Conservation (phyloP, 2,888 invertebrate genomes). For the Synanthedon tipuliformis region DNA sequence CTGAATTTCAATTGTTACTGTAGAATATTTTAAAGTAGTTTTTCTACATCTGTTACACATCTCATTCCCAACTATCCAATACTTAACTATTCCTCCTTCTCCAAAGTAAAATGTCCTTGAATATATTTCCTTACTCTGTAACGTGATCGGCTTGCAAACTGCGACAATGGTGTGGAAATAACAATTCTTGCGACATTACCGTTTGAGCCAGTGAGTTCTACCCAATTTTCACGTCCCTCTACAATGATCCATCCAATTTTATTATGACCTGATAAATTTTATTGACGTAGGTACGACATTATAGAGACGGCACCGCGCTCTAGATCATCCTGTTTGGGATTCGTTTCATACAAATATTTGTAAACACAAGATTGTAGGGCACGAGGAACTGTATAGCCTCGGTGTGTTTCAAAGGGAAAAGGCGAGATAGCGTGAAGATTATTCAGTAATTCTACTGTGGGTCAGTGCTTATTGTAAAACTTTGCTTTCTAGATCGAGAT, state of each 20-base stretch:
- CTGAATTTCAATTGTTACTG: too few relatives aligned
- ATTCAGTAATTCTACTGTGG: too few relatives aligned
- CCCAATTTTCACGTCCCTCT: not conserved
- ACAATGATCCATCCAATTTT: not conserved
- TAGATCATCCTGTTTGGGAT: too few relatives aligned
- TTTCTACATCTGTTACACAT: not conserved
- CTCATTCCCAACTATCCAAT: not conserved
- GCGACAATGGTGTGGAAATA: constrained; percentile 8
- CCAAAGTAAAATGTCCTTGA: constrained; percentile 7
- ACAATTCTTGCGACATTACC: constrained; percentile 10
- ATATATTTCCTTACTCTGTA: constrained; percentile 9
- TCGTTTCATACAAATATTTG: too few relatives aligned
- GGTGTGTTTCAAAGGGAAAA: too few relatives aligned
- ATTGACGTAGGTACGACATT: not conserved
- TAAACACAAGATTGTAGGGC: too few relatives aligned
- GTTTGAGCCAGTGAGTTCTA: not conserved
- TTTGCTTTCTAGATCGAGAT: too few relatives aligned
- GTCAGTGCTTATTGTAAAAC: too few relatives aligned
- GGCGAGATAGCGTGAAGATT: too few relatives aligned
- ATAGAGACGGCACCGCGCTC: too few relatives aligned
- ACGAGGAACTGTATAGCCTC: too few relatives aligned
- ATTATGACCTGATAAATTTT: not conserved
- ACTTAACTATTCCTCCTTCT: not conserved
- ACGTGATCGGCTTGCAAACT: constrained; percentile 7
- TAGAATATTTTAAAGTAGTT: too few relatives aligned